Conservation (phyloP, 1,140 invertebrate genomes). For the Callitettix versicolor region DNA sequence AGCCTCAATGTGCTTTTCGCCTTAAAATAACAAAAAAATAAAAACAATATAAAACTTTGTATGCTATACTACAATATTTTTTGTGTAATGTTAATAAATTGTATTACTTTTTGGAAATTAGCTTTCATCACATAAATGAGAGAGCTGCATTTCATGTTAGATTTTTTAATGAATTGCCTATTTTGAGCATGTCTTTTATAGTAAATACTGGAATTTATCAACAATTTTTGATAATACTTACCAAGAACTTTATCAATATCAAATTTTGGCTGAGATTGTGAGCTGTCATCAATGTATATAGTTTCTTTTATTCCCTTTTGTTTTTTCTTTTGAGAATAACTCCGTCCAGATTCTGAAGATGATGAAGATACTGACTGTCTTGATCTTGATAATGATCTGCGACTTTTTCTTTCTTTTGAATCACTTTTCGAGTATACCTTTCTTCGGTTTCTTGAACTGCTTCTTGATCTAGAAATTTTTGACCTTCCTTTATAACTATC, state of each 20-base stretch:
- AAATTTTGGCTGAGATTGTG: not conserved
- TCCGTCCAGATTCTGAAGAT: not conserved
- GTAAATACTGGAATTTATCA: too few relatives aligned
- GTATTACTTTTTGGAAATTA: too few relatives aligned
- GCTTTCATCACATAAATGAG: too few relatives aligned
- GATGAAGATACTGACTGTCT: not conserved
- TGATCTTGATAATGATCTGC: not conserved
- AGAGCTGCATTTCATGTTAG: too few relatives aligned
- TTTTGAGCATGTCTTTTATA: too few relatives aligned
- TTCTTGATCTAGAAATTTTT: not conserved
- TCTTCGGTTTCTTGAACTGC: not conserved
- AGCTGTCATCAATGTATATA: not conserved
- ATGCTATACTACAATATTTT: too few relatives aligned
- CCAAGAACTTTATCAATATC: slow-evolving; percentile 3
- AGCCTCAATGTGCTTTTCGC: too few relatives aligned
- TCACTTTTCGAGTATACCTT: not conserved
- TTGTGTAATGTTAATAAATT: too few relatives aligned
- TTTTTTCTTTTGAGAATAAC: not conserved
- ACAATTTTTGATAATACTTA: too few relatives aligned
- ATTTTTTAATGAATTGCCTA: too few relatives aligned
- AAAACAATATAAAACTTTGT: too few relatives aligned
- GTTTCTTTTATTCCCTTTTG: not conserved
- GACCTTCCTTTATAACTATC: not conserved
- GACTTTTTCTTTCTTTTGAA: not conserved
- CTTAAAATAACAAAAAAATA: too few relatives aligned